Evolutionary conservation across 2,888 invertebrate genomes (phyloP), one percentile per base, ranked within the genome.

Genomic region (Patella ulyssiponensis): DNA sequence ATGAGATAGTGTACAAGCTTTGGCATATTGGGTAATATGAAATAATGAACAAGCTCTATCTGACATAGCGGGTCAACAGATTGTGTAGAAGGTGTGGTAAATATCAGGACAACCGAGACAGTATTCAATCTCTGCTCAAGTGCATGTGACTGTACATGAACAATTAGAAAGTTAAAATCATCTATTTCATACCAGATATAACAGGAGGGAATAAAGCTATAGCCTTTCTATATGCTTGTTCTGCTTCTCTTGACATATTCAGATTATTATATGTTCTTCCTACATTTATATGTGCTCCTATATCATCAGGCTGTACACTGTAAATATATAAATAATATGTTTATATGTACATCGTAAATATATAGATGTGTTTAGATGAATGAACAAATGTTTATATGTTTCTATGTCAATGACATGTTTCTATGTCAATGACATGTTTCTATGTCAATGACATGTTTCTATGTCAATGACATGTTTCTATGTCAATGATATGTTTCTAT

Each of bases 241-340:
- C 98, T 0, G 98, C 98, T 91, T 97, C 96, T 86, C 94, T 94
- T 91, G 95, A 96, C 93, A 94, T 94, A 91, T 97, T 96, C 81
- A 98, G 93, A 90, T 97, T 96, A 92, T 97, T 98, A 92, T 96
- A 97, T 0, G 98, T 98, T 82, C 98, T 93, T 17, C 98, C 98
- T 5, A 98, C 98, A 92, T 98, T 98, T 86, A 98, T 98, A 91
- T 98, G 97, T 7, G 98, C 98, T 0, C 98, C 98, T 72, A 98
- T 97, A 91, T 98, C 98, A 91, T 98, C 98, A 17, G 96, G 95
- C 92, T 98, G 98, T 12, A 98, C 97, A 89, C 94, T 93, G 86
- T 44, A 88, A 85, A 54, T n/a, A 27, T 44, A 71, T 17, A 71
- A 64, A 71, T 44, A 20, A 51, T 20, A 33, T 5, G 64, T 33